Evolutionary conservation across 64 coral and sea anemone genomes (phyloP), one percentile per base, ranked within the genome.

Genomic region (Montipora cactus): DNA sequence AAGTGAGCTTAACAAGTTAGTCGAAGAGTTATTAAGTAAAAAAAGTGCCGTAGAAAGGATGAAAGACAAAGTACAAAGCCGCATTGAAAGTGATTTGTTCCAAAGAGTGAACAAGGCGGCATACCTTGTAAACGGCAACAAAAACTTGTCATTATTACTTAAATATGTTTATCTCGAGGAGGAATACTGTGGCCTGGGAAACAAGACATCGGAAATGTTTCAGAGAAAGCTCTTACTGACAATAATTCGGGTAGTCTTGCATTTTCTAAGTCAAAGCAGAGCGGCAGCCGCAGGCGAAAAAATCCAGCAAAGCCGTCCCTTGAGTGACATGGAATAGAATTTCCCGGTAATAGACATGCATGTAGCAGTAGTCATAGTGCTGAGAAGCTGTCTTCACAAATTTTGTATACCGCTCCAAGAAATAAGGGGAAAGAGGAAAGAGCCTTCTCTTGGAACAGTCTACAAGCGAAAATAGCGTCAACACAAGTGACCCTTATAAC

Each of bases 131-230:
- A 78, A 90, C n/a, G 88, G 76, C 50, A 67, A 79, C 58, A 79
- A 80, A 68, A 90, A 90, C 74, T 90, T 75, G 88, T 79, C 75
- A 20, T 79, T 90, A 44, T 37, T 90, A 7, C 74, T 75, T 67
- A 90, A 79, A 59, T 76, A 90, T 64, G 88, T 90, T 46, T 90
- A 79, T 19, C 14, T 79, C 16, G 75, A 80, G n/a, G 50, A 90
- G 53, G 55, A 55, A 90, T 90, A 79, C 28, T 37, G 0, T 37
- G 28, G 28, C 88, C 88, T 12, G 76, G 50, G 44, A 90, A 58
- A 13, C 77, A 91, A 47, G 64, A 67, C 12, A 14, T 67, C 12
- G 64, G 1, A 67, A 47, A 18, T 4, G 73, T 87, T 49, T 11
- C 73, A 21, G 64, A 72, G 21, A 87, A 74, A 72, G 84, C 84